phyloP scores from a whole-genome alignment of 2,113 vertebrate species.

The Heteronetta atricapilla region DNA sequence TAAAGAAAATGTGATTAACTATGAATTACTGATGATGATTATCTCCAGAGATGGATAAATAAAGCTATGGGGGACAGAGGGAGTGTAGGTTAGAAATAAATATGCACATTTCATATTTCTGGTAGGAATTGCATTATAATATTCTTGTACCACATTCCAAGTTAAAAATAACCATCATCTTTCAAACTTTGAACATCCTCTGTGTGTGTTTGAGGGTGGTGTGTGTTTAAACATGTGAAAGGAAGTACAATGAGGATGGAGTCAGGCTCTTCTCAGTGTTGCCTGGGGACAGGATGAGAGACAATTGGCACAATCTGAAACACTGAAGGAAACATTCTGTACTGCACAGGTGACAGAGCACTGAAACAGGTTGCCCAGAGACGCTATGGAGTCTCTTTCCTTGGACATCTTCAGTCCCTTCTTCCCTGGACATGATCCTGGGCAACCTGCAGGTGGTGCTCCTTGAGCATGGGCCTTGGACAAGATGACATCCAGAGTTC shows the following conservation, averaged over 20 bases:
- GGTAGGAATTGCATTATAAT: neutral
- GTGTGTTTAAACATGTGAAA: neutral
- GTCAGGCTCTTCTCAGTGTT: neutral
- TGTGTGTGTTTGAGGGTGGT: neutral
- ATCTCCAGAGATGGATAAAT: neutral
- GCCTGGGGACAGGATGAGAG: neutral
- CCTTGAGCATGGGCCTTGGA: too few species aligned
- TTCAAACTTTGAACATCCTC: neutral
- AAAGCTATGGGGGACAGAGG: neutral
- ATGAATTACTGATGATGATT: neutral
- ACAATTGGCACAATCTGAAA: neutral
- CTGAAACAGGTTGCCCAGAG: too few species aligned
- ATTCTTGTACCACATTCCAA: too few species aligned
- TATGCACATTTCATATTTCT: neutral
- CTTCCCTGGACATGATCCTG: too few species aligned
- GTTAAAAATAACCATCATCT: neutral
- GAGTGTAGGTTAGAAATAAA: neutral
- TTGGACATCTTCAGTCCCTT: too few species aligned
- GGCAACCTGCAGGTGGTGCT: too few species aligned
- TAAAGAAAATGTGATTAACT: slow-evolving; percentile 22
- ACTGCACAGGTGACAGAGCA: too few species aligned
- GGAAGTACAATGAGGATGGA: neutral
- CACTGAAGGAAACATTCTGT: neutral
- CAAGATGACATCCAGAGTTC: too few species aligned
- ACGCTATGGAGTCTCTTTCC: too few species aligned